Percentiles rank a stretch among this genome's conserved stretches.
These are phyloP conservation scores for Agrotis puta DNA, from an alignment of 2,888 invertebrate species.

Conservation along the genomic window DNA sequence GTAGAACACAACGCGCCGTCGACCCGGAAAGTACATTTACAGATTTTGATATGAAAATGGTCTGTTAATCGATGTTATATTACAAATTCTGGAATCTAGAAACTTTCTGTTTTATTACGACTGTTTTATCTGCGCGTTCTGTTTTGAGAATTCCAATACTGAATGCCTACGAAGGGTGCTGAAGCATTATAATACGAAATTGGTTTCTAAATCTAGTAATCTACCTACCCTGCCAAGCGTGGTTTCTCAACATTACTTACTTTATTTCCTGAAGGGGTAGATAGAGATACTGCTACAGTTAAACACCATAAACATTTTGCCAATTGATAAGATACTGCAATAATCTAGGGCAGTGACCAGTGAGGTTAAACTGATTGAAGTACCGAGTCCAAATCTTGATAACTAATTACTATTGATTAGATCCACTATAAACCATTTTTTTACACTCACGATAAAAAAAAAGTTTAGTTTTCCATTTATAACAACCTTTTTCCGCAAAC, in stretches of 20 bases:
- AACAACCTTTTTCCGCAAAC: background rate
- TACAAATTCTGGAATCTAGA: slow-evolving; percentile 15
- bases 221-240: background rate
- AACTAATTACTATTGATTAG: too few species aligned
- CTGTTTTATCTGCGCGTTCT: background rate
- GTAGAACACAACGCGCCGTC: too few species aligned
- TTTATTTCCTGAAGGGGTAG: background rate
- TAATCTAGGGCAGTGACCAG: too few species aligned
- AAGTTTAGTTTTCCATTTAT: background rate
- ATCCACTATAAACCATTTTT: too few species aligned
- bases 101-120: slow-evolving; percentile 8
- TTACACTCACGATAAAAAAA: too few species aligned
- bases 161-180: background rate
- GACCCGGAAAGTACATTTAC: too few species aligned
- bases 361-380: too few species aligned
- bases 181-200: slow-evolving; percentile 2
- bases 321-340: too few species aligned
- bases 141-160: slow-evolving; percentile 28
- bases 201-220: slow-evolving; percentile 22
- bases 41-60: slow-evolving; percentile 6
- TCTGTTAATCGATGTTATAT: background rate
- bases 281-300: background rate
- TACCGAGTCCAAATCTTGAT: too few species aligned
- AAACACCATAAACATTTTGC: background rate
- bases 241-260: background rate